Conservation (phyloP, 92 coral and sea anemone genomes). For the Phenganax stokvisi region DNA sequence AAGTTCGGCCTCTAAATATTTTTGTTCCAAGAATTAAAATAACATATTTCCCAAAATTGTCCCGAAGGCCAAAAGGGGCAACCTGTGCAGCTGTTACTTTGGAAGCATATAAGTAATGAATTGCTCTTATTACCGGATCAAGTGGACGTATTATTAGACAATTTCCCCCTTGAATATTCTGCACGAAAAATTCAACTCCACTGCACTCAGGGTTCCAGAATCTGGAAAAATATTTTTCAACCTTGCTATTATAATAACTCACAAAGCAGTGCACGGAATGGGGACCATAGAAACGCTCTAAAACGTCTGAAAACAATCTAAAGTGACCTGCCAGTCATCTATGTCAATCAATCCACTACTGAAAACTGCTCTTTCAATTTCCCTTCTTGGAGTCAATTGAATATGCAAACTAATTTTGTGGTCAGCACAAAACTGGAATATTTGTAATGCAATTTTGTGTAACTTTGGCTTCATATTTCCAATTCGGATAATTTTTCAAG, state of each 20-base stretch:
- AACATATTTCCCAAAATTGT: background rate
- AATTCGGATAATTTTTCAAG: too few species aligned
- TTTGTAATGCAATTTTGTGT: too few species aligned
- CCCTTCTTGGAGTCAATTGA: conserved; percentile 49
- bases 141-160: conserved; percentile 6
- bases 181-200: conserved; percentile 17
- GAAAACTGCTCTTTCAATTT: conserved; percentile 15
- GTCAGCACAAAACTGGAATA: too few species aligned
- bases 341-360: conserved; percentile 8
- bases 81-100: background rate
- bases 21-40: background rate
- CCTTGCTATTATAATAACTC: conserved; percentile 1
- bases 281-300: background rate
- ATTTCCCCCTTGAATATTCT: background rate
- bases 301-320: conserved; percentile 2
- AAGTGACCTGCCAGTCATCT: conserved; percentile 47
- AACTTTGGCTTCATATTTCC: too few species aligned
- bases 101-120: background rate
- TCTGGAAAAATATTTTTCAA: background rate
- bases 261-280: conserved; percentile 48
- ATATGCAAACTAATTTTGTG: conserved; percentile 31
- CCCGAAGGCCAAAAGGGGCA: background rate
- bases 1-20: background rate
- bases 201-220: conserved; percentile 2
- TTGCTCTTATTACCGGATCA: background rate